phyloP scores from a whole-genome alignment of 1,140 invertebrate genomes.

The Marisa cornuarietis region DNA sequence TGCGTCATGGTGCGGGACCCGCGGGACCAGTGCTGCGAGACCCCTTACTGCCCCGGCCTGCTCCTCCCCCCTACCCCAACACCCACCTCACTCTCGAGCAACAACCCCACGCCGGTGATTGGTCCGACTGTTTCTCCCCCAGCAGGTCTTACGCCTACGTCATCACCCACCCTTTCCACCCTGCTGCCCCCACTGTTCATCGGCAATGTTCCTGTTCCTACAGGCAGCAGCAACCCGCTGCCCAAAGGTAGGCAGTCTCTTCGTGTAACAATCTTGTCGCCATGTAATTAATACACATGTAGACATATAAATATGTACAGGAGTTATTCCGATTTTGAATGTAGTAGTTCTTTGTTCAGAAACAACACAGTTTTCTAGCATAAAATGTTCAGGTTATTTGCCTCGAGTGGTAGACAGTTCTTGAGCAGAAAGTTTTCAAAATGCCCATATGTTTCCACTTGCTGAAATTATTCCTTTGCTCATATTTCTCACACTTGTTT shows the following conservation, averaged over 20 bases:
- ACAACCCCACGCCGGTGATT: neutral
- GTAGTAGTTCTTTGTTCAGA: no score
- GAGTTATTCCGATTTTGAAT: no score
- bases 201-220: neutral
- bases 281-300: neutral
- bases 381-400: no score
- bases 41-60: slow-evolving; percentile 38
- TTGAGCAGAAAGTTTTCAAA: no score
- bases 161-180: neutral
- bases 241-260: slow-evolving; percentile 1
- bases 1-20: slow-evolving; percentile 47
- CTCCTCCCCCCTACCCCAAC: slow-evolving; percentile 20
- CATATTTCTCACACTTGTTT: no score
- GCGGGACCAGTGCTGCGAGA: slow-evolving; percentile 45
- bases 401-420: no score
- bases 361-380: no score
- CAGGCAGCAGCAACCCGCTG: slow-evolving; percentile 2
- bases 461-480: no score
- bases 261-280: neutral
- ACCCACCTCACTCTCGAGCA: slow-evolving; percentile 20
- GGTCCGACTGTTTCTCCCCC: neutral
- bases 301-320: no score
- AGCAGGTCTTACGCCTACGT: neutral
- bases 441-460: no score
- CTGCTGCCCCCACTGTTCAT: neutral